Percentiles rank a stretch among this genome's conserved stretches.
Evolutionary conservation across 2,888 invertebrate genomes (phyloP).

Genomic region (Mechanitis messenoides): DNA sequence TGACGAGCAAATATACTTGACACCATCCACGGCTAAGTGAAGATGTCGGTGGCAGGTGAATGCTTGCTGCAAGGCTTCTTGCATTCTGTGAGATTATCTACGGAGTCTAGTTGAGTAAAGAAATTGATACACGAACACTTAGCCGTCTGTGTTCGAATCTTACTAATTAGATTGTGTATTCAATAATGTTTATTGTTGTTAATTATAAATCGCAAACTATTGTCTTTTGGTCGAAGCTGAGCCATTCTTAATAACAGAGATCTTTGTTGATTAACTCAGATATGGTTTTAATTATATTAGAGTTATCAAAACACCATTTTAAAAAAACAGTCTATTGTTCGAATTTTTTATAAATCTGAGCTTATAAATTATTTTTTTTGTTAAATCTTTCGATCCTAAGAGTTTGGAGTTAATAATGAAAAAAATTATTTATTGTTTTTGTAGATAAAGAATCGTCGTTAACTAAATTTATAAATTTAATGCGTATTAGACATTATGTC

Average conservation of each 20-base stretch:
- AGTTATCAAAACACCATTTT: constrained; percentile 46
- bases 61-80: constrained; percentile 3
- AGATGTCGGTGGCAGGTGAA: constrained; percentile 3
- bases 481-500: not conserved
- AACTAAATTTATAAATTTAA: too few species aligned
- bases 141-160: too few species aligned
- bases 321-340: constrained; percentile 36
- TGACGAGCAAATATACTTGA: constrained; percentile 4
- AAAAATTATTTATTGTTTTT: too few species aligned
- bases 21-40: constrained; percentile 1
- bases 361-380: not conserved
- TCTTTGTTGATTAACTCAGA: constrained; percentile 1
- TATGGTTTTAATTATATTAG: constrained; percentile 29
- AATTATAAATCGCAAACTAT: too few species aligned
- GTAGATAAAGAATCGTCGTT: too few species aligned
- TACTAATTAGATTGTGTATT: too few species aligned
- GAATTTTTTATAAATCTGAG: constrained; percentile 22
- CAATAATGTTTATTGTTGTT: too few species aligned
- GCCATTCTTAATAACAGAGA: not conserved
- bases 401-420: not conserved
- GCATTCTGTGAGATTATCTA: constrained; percentile 4
- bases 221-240: too few species aligned
- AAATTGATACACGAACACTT: not conserved
- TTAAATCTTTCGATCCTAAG: not conserved
- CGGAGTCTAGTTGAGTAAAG: constrained; percentile 7